phyloP scores from a whole-genome alignment of 37 sponge, comb jelly and placozoan species.

The Mnemiopsis leidyi region DNA sequence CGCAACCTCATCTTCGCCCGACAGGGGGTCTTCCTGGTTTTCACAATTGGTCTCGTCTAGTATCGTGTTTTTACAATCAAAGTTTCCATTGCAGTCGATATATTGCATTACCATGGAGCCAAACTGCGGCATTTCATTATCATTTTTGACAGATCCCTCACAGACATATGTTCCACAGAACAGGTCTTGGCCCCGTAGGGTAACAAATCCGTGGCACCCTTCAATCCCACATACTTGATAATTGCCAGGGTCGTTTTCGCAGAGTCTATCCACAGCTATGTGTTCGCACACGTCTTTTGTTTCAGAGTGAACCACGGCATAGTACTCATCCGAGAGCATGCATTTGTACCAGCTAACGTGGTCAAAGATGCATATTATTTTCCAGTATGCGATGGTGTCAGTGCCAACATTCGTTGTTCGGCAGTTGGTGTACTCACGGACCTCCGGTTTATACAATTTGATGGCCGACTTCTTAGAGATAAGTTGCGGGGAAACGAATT shows the following conservation, averaged over 20 bases:
- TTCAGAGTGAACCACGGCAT: neutral
- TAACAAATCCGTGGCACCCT: neutral
- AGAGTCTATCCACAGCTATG: neutral
- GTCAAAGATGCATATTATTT: neutral
- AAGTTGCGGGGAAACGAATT: neutral
- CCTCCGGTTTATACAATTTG: neutral
- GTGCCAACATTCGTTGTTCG: neutral
- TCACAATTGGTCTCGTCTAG: neutral
- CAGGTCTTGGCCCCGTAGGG: neutral
- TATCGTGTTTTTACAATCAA: neutral
- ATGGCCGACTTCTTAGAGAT: neutral
- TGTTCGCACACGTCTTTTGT: neutral
- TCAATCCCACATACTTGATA: neutral
- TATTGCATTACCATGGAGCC: neutral
- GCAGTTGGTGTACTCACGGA: neutral
- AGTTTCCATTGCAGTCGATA: neutral
- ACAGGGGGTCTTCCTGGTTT: neutral
- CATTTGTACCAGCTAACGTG: neutral
- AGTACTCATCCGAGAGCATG: neutral
- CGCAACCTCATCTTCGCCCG: neutral
- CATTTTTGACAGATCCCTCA: neutral
- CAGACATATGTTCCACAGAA: neutral
- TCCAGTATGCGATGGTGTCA: neutral
- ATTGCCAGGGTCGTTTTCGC: neutral
- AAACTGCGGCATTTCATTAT: neutral